Percentiles rank a stretch among this genome's conserved stretches.
Evolutionary conservation across 1,140 invertebrate species (phyloP).

Genomic region (Monomorium pharaonis): DNA sequence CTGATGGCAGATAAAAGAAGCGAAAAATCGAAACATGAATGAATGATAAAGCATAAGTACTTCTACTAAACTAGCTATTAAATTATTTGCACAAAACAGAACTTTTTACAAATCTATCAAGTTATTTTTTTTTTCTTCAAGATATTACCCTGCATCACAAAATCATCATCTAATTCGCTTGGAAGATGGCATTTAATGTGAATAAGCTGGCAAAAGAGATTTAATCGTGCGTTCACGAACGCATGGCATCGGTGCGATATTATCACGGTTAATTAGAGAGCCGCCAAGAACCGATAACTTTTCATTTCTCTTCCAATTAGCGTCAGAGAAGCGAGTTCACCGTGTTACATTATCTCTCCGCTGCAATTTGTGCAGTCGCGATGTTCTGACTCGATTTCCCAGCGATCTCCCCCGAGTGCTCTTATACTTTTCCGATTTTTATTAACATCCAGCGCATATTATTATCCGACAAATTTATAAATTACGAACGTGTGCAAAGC

Average conservation of each 20-base stretch:
- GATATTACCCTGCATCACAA: neutral
- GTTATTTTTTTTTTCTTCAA: neutral
- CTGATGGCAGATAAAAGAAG: neutral
- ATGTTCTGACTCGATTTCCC: slow-evolving; percentile 61
- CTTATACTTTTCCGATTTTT: slow-evolving; percentile 56
- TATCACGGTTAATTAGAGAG: slow-evolving; percentile 62
- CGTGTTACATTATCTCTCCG: slow-evolving; percentile 38
- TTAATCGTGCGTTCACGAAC: slow-evolving; percentile 19
- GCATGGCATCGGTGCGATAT: slow-evolving; percentile 10
- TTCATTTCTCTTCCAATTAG: slow-evolving; percentile 70
- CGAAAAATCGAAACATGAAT: neutral
- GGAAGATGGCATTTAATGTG: neutral
- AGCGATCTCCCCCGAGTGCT: slow-evolving; percentile 15
- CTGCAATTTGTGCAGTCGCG: slow-evolving; percentile 64
- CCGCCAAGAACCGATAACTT: slow-evolving; percentile 65
- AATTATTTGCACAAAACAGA: neutral
- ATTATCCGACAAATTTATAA: slow-evolving; percentile 12
- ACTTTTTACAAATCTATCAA: neutral
- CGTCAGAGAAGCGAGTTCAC: slow-evolving; percentile 32
- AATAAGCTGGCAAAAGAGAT: slow-evolving; percentile 31
- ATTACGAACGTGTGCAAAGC: neutral
- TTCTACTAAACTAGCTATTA: neutral
- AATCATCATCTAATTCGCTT: neutral
- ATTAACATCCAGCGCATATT: neutral
- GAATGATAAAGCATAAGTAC: neutral